These are phyloP conservation scores for Anser cygnoides DNA, from an alignment of 2,113 vertebrate genomes.

Conservation along the genomic window DNA sequence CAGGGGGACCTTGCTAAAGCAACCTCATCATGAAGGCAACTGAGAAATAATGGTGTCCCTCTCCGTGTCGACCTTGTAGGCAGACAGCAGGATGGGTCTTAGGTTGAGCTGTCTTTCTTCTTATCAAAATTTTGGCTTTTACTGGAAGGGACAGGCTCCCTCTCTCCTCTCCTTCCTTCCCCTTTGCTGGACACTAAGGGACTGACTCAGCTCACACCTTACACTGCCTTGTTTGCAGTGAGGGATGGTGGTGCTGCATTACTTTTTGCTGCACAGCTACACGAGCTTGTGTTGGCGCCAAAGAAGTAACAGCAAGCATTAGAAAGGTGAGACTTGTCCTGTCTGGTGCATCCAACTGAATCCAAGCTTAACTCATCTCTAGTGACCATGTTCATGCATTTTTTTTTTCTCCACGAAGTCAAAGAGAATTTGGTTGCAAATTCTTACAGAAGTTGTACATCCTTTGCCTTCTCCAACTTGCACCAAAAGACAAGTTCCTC, in stretches of 20 bases:
- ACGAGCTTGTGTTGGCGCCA: background rate
- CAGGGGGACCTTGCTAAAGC: background rate
- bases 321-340: background rate
- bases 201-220: background rate
- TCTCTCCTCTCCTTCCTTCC: background rate
- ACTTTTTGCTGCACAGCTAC: background rate
- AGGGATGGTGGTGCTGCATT: background rate
- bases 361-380: background rate
- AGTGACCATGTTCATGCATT: fast-evolving
- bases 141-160: background rate
- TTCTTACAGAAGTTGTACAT: background rate
- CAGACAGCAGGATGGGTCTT: background rate
- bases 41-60: background rate
- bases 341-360: background rate
- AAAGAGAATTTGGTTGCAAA: background rate
- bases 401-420: background rate
- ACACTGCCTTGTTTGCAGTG: fast-evolving
- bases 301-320: background rate
- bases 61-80: fast-evolving
- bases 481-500: background rate
- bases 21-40: fast-evolving
- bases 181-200: background rate
- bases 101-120: background rate
- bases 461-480: background rate
- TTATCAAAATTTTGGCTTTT: no score